Evolutionary conservation across 2,797 vertebrate genomes (phyloP), one percentile per base, ranked within the genome.

Genomic region (Cirrhinus molitorella): DNA sequence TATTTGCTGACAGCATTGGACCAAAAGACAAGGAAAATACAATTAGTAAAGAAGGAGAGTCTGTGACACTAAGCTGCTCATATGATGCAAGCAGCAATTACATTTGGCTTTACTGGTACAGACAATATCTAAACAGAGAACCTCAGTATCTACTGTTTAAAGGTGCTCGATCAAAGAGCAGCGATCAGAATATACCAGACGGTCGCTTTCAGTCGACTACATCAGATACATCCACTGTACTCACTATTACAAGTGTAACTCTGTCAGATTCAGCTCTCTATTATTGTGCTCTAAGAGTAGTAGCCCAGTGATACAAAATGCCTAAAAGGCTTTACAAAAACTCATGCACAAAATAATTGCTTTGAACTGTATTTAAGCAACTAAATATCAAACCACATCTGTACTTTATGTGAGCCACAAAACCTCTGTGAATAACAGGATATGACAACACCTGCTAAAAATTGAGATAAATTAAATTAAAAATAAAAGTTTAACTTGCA

Each of bases 101-200:
- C 8, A 0, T 12, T 61, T 0, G 0, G 0, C 81, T 88, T 66
- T 3, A 37, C 66, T 90, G 90, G 88, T 89, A 77, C 85, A 85
- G 49, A 51, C 55, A 76, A 16, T 47, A 8, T 49, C 17, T n/a
- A 3, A 70, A 79, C 23, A 70, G 40, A 28, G 59, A 84, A 17
- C 85, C 68, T 17, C 49, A 85, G 67, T 89, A 85, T 80, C 63
- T 91, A 61, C 53, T 88, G 2, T 11, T 0, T 5, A 87, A 88
- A 83, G 66, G 34, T 76, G 89, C 34, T 21, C 40, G 13, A 75
- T 14, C 25, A n/a, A 5, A 0, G 12, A 79, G 0, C 0, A 8
- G 7, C 6, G 0, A 0, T 1, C n/a, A 78, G 2, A 0, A 83
- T n/a, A 17, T 51, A 8, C 21, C 80, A 34, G 43, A 85, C 23